Conservation (phyloP, 2,797 vertebrate species). For the Orientallactaga sibirica region DNA sequence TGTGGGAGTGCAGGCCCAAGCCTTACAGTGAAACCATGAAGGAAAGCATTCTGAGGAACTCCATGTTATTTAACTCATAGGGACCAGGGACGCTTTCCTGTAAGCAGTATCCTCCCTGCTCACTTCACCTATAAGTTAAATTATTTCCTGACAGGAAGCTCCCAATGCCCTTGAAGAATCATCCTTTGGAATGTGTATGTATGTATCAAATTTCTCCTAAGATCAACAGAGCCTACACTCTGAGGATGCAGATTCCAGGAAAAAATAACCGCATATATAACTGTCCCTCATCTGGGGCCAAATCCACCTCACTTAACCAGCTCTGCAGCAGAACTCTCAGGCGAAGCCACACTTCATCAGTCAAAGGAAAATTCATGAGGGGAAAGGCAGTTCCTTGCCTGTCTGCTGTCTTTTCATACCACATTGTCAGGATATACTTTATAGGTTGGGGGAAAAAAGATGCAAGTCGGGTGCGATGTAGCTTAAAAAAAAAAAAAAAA, state of each 20-base stretch:
- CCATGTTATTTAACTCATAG: constrained; percentile 28
- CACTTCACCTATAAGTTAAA: constrained; percentile 19
- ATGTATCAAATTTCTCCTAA: constrained; percentile 57
- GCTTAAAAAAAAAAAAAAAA: neutral
- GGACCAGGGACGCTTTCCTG: neutral
- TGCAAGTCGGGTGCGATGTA: neutral
- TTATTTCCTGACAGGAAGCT: constrained; percentile 20
- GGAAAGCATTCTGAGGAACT: neutral
- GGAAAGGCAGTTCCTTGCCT: neutral
- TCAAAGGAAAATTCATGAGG: constrained; percentile 6
- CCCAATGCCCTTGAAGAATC: constrained; percentile 11
- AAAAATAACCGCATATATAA: constrained; percentile 45
- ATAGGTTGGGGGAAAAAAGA: neutral
- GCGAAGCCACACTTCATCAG: constrained; percentile 15
- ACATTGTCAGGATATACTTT: neutral
- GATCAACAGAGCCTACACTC: neutral
- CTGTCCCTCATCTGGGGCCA: neutral
- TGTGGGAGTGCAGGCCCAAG: neutral
- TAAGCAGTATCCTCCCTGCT: neutral
- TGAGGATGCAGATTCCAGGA: neutral
- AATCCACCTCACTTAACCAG: constrained; percentile 3
- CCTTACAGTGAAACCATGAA: neutral
- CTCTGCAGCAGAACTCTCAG: neutral
- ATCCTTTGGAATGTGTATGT: constrained; percentile 35
- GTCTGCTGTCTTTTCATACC: neutral